Evolutionary conservation across 2,888 invertebrate species (phyloP).

Genomic region (Agelastica alni): DNA sequence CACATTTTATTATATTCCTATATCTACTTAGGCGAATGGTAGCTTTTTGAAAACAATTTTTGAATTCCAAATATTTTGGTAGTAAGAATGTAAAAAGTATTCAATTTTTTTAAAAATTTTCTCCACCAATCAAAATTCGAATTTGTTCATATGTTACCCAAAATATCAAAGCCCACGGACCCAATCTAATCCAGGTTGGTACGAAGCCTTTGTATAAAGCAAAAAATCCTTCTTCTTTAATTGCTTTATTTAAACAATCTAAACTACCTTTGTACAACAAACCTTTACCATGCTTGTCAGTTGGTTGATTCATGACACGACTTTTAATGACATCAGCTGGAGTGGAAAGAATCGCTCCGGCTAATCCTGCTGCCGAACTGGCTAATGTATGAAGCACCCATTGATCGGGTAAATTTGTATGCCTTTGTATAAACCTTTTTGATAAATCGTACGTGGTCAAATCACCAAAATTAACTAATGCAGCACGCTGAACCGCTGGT

Average conservation of each 20-base stretch:
- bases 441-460: conserved; percentile 86
- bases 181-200: conserved; percentile 90
- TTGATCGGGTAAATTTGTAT: conserved; percentile 66
- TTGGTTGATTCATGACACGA: conserved; percentile 90
- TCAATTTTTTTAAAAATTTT: conserved; percentile 18
- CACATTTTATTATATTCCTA: too few species aligned
- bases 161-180: conserved; percentile 93
- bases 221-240: conserved; percentile 80
- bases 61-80: too few species aligned
- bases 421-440: conserved; percentile 77
- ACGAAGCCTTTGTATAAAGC: conserved; percentile 92
- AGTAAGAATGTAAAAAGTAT: too few species aligned
- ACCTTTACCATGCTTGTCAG: conserved; percentile 67
- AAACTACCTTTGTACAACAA: conserved; percentile 80
- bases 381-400: conserved; percentile 74
- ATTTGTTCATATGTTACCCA: conserved; percentile 93
- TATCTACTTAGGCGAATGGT: too few species aligned
- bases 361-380: conserved; percentile 80
- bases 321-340: conserved; percentile 94
- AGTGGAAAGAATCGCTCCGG: conserved; percentile 85
- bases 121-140: conserved; percentile 62
- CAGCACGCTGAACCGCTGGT: conserved; percentile 85
- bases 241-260: conserved; percentile 84
- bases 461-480: conserved; percentile 80
- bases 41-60: too few species aligned